Evolutionary conservation across 1,140 invertebrate genomes (phyloP), one percentile per base, ranked within the genome.

Genomic region (Pseudoatta argentina): DNA sequence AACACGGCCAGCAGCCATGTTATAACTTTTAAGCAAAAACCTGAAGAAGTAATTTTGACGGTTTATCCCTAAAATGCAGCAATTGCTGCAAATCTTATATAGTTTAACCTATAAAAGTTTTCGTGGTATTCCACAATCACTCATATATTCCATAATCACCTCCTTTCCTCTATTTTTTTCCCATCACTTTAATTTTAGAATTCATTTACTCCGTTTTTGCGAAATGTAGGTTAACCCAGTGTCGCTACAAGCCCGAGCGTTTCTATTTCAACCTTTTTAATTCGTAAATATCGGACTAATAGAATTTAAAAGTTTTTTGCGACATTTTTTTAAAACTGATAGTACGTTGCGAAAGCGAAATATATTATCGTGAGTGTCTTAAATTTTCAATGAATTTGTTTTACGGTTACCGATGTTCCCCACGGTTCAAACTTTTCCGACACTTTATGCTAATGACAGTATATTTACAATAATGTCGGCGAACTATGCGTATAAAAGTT

Each of bases 401-500:
- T 76, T 34, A 27, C n/a, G 30, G 30, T 79, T 69, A 79, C 44
- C 10, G 6, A 81, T 81, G n/a, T 81, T 57, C 27, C 30, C 77
- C 16, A 16, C 30, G 21, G 51, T 21, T 81, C 30, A 71, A 81
- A 81, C 77, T 81, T 81, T 81, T 3, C 64, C 53, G 64, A 39
- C 64, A 55, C 18, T 81, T 81, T 81, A 69, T 55, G 30, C 30
- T 71, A 81, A 81, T 79, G 77, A 69, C 64, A 71, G 21, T 12
- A n/a, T 69, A 81, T 81, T 71, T 81, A 81, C 64, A 39, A 71
- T 81, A 81, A 71, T 67, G 48, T 24, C 48, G 51, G 30, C 14
- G n/a, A 81, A 81, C 64, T 71, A 44, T 34, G 48, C 30, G n/a
- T 71, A 57, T 81, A 71, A 81, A 81, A 81, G 64, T 81, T 81